phyloP scores from a whole-genome alignment of 2,888 invertebrate genomes.

The Tuberolachnus salignus region DNA sequence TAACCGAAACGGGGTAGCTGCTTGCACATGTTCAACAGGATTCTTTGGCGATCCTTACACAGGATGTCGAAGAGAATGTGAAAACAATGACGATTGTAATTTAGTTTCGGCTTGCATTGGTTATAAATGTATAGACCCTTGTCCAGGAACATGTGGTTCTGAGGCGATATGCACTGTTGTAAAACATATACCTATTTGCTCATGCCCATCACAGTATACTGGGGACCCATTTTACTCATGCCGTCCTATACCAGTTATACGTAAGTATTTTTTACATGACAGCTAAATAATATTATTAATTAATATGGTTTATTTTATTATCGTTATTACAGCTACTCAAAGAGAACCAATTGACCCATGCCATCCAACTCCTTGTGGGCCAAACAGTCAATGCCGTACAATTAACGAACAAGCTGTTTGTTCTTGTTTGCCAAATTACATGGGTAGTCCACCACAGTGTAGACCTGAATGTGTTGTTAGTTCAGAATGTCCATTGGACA shows the following conservation, averaged over 20 bases:
- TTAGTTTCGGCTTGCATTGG: slow-evolving; percentile 76
- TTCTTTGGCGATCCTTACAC: slow-evolving; percentile 85
- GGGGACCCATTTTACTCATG: slow-evolving; percentile 83
- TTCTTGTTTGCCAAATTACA: slow-evolving; percentile 79
- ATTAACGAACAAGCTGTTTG: slow-evolving; percentile 83
- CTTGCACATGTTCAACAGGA: slow-evolving; percentile 79
- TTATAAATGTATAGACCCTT: slow-evolving; percentile 84
- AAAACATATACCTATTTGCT: slow-evolving; percentile 79
- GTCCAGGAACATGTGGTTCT: slow-evolving; percentile 81
- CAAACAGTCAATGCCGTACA: slow-evolving; percentile 82
- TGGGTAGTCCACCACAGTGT: slow-evolving; percentile 80
- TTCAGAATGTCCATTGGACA: slow-evolving; percentile 80
- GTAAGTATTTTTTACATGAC: slow-evolving; percentile 58
- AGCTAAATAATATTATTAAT: background rate
- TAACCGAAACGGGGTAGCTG: slow-evolving; percentile 82
- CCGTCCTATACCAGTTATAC: slow-evolving; percentile 65
- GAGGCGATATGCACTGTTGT: slow-evolving; percentile 79
- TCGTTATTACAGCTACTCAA: slow-evolving; percentile 62
- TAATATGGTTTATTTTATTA: slow-evolving; percentile 3
- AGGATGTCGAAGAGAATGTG: slow-evolving; percentile 78
- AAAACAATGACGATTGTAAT: slow-evolving; percentile 78
- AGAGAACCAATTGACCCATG: slow-evolving; percentile 72
- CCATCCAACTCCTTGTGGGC: slow-evolving; percentile 84
- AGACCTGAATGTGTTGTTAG: slow-evolving; percentile 86
- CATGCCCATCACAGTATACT: slow-evolving; percentile 75